Evolutionary conservation across 2,888 invertebrate genomes (phyloP).

Genomic region (Pammene fasciana): DNA sequence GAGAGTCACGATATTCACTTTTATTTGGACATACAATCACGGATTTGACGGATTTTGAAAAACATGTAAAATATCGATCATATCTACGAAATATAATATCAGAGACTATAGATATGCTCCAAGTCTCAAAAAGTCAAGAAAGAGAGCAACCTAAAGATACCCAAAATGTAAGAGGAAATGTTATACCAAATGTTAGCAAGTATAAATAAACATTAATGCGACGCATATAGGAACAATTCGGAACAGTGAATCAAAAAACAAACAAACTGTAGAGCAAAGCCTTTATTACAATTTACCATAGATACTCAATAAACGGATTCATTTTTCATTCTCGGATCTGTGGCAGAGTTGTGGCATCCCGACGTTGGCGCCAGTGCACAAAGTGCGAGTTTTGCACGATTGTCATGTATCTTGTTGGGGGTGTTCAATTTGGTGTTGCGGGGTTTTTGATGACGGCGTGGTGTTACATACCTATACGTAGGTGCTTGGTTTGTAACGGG

Average conservation of each 20-base stretch:
- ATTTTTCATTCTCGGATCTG: conserved; percentile 40
- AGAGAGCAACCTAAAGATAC: too few relatives aligned
- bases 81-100: too few relatives aligned
- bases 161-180: too few relatives aligned
- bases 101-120: too few relatives aligned
- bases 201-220: too few relatives aligned
- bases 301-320: conserved; percentile 39
- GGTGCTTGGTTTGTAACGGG: too few relatives aligned
- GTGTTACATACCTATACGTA: background rate
- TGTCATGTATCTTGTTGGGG: conserved; percentile 42
- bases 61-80: too few relatives aligned
- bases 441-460: conserved; percentile 16
- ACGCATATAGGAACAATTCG: background rate
- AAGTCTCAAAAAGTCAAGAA: too few relatives aligned
- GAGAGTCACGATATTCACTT: too few relatives aligned
- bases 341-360: conserved; percentile 35
- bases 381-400: conserved; percentile 41
- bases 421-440: conserved; percentile 34
- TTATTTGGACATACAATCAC: too few relatives aligned
- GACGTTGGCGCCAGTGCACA: conserved; percentile 41
- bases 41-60: too few relatives aligned
- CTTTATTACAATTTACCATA: conserved; percentile 31
- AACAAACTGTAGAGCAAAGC: background rate
- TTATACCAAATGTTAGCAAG: too few relatives aligned
- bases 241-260: background rate